phyloP scores from a whole-genome alignment of 2,113 vertebrate species.

The Barbus barbus region DNA sequence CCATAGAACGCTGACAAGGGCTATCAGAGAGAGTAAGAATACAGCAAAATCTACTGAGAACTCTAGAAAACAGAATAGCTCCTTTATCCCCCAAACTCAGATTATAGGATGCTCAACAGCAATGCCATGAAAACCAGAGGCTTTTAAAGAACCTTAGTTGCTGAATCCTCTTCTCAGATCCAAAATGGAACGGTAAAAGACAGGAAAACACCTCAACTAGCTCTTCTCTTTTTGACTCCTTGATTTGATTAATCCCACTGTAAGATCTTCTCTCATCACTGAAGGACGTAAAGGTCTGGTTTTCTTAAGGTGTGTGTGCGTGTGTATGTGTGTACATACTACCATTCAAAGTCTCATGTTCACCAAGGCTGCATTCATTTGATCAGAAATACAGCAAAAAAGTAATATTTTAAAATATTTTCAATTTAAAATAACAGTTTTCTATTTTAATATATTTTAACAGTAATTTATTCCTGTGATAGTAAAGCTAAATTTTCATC shows the following conservation, averaged over 20 bases:
- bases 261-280: neutral
- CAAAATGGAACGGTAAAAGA: neutral
- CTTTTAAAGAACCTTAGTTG: constrained; percentile 11
- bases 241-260: neutral
- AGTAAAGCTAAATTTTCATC: neutral
- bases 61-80: constrained; percentile 20
- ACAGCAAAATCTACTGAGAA: constrained; percentile 36
- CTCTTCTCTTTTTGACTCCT: neutral
- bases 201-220: constrained; percentile 10
- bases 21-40: constrained; percentile 61
- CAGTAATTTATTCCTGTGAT: neutral
- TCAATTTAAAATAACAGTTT: neutral
- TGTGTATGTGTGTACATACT: neutral
- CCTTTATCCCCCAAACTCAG: constrained; percentile 58
- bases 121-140: constrained; percentile 19
- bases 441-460: neutral
- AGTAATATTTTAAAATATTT: neutral
- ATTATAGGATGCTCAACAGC: constrained; percentile 64
- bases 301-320: neutral
- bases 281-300: neutral
- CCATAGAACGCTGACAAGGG: constrained; percentile 56
- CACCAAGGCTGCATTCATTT: neutral
- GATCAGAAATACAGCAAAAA: neutral
- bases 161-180: neutral
- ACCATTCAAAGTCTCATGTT: neutral